phyloP scores from a whole-genome alignment of 2,113 vertebrate species.

The Meriones unguiculatus region DNA sequence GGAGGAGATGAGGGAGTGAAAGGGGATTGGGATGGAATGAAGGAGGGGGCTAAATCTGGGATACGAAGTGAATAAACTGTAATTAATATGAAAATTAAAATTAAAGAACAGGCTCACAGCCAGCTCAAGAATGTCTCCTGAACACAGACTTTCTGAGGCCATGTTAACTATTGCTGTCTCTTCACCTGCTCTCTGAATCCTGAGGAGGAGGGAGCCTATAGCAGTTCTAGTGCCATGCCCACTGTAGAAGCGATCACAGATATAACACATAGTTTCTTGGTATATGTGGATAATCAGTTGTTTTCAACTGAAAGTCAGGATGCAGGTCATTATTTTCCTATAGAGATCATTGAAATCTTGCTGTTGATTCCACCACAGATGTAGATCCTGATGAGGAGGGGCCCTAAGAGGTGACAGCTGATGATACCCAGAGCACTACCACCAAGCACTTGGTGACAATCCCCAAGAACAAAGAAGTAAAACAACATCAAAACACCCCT shows the following conservation, averaged over 20 bases:
- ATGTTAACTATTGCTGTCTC: conserved; percentile 72
- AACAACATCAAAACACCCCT: neutral
- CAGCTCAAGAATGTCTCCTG: conserved; percentile 43
- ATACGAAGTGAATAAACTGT: too few relatives aligned
- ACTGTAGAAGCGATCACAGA: conserved; percentile 5
- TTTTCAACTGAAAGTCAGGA: conserved; percentile 63
- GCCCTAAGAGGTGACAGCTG: conserved; percentile 35
- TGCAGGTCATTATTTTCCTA: conserved; percentile 51
- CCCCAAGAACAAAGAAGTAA: neutral
- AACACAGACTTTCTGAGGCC: conserved; percentile 58
- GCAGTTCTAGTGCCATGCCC: neutral
- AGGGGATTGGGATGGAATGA: too few relatives aligned
- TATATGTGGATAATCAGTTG: neutral
- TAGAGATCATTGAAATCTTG: conserved; percentile 50
- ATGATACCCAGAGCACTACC: neutral
- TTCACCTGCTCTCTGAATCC: conserved; percentile 3
- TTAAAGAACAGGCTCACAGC: conserved; percentile 52
- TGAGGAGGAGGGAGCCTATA: conserved; percentile 11
- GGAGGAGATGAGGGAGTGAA: too few relatives aligned
- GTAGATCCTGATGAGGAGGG: neutral
- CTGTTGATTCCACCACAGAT: neutral
- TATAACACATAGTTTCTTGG: conserved; percentile 9
- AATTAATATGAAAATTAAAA: too few relatives aligned
- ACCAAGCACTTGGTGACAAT: fast-evolving
- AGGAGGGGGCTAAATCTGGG: too few relatives aligned